phyloP scores from a whole-genome alignment of 2,113 vertebrate species.

The Perccottus glenii region DNA sequence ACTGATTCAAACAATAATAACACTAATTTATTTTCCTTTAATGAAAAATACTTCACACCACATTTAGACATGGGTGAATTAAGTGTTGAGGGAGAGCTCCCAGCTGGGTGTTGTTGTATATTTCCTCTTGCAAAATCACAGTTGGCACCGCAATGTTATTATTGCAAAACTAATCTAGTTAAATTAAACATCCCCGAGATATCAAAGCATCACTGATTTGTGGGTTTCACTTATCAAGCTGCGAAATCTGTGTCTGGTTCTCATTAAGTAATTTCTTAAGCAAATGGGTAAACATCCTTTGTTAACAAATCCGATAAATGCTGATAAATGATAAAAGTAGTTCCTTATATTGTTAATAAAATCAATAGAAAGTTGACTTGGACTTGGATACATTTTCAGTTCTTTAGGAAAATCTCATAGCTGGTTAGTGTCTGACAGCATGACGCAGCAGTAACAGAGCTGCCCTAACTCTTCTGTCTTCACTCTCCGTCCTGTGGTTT shows the following conservation, averaged over 20 bases:
- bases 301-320: slow-evolving; percentile 46
- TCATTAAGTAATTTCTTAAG: slow-evolving; percentile 56
- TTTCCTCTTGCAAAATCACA: slow-evolving; percentile 56
- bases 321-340: slow-evolving; percentile 40
- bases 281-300: slow-evolving; percentile 67
- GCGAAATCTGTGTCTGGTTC: slow-evolving; percentile 42
- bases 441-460: slow-evolving; percentile 21
- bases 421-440: slow-evolving; percentile 33
- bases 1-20: slow-evolving; percentile 75
- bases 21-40: slow-evolving; percentile 73
- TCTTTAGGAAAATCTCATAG: slow-evolving; percentile 41
- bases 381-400: slow-evolving; percentile 18
- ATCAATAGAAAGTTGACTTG: slow-evolving; percentile 8
- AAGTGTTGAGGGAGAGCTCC: slow-evolving; percentile 59
- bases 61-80: slow-evolving; percentile 58
- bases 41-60: slow-evolving; percentile 77
- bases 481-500: slow-evolving; percentile 61
- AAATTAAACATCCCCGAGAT: slow-evolving; percentile 58
- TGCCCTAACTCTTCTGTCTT: slow-evolving; percentile 19
- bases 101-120: slow-evolving; percentile 56
- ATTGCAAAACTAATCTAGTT: slow-evolving; percentile 56
- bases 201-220: slow-evolving; percentile 45
- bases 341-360: slow-evolving; percentile 57
- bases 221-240: slow-evolving; percentile 64
- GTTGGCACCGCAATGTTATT: slow-evolving; percentile 53